These are phyloP conservation scores for Acrocephalus scirpaceus DNA, from an alignment of 2,797 vertebrate species.

Conservation along the genomic window DNA sequence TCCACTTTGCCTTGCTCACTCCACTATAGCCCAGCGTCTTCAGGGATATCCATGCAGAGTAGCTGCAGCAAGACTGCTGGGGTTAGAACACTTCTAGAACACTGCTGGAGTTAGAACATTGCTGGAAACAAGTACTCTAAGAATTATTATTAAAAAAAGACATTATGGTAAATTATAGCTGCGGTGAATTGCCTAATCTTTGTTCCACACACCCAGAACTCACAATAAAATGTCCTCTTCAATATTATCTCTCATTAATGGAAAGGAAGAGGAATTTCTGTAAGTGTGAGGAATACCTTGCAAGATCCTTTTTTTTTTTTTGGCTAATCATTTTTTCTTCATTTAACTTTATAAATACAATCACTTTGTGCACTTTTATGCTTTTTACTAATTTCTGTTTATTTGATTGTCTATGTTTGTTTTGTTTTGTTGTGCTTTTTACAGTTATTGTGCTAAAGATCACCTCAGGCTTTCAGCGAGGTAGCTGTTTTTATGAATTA, in stretches of 20 bases:
- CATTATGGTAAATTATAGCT: background rate
- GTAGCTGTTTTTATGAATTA: background rate
- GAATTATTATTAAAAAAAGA: background rate
- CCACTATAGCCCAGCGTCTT: accelerated
- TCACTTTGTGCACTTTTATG: background rate
- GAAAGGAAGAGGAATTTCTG: background rate
- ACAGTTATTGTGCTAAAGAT: background rate
- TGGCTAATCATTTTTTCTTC: background rate
- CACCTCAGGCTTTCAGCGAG: background rate
- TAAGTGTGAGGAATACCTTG: background rate
- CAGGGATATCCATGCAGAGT: background rate
- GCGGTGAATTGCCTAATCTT: background rate
- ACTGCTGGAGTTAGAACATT: background rate
- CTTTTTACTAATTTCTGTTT: background rate
- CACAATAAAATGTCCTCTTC: background rate
- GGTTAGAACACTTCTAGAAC: background rate
- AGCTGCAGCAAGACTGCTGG: background rate
- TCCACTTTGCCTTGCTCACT: background rate
- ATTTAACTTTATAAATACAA: background rate
- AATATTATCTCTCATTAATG: background rate
- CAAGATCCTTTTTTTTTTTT: background rate
- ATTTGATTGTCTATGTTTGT: background rate
- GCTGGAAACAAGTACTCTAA: background rate
- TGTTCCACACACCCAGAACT: background rate
- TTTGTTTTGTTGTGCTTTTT: background rate